Evolutionary conservation across 2,113 vertebrate genomes (phyloP).

Genomic region (Loxodonta africana): DNA sequence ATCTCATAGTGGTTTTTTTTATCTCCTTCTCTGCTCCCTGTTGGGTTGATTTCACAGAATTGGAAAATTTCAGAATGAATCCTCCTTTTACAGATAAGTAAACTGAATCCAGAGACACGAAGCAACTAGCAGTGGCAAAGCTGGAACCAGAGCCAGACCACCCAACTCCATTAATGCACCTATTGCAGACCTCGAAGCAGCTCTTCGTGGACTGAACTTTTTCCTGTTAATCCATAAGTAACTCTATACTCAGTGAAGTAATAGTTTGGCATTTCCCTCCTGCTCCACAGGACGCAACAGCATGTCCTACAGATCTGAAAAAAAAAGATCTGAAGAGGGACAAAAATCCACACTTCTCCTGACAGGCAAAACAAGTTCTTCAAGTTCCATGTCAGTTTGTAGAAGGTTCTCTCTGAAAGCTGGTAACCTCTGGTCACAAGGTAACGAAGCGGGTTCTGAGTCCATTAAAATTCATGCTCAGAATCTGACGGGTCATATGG

Average conservation of each 20-base stretch:
- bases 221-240: neutral
- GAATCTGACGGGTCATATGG: neutral
- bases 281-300: neutral
- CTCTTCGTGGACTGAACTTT: neutral
- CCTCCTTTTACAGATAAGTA: neutral
- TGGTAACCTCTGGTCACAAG: slow-evolving; percentile 3
- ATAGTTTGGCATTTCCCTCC: slow-evolving; percentile 33
- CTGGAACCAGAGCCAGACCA: neutral
- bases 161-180: neutral
- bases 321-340: neutral
- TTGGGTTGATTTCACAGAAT: neutral
- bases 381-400: neutral
- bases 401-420: slow-evolving; percentile 47
- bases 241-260: neutral
- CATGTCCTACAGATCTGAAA: neutral
- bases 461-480: slow-evolving; percentile 63
- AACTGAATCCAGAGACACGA: neutral
- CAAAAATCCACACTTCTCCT: slow-evolving; percentile 8
- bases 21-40: neutral
- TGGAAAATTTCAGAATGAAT: neutral
- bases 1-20: neutral
- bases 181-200: neutral
- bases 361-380: slow-evolving; percentile 29
- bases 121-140: neutral
- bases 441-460: neutral